Evolutionary conservation across 2,113 vertebrate genomes (phyloP).

Genomic region (Gnathonemus longibarbis): DNA sequence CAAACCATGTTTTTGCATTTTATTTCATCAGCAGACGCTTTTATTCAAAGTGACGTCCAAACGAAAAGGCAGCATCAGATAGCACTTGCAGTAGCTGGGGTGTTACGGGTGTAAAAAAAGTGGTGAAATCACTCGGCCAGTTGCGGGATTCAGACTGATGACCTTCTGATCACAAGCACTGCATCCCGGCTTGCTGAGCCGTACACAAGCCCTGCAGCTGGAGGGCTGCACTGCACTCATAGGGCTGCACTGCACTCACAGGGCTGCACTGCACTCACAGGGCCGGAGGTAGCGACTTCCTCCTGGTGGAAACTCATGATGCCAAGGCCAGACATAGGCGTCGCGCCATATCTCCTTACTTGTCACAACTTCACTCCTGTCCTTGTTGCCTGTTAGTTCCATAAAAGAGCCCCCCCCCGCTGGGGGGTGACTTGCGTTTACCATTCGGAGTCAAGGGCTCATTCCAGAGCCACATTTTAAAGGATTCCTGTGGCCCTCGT

Average conservation of each 20-base stretch:
- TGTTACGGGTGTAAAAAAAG: no score
- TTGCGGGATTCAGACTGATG: neutral
- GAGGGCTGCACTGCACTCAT: neutral
- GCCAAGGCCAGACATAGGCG: neutral
- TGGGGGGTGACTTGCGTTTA: neutral
- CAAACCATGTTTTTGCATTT: neutral
- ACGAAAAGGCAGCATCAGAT: neutral
- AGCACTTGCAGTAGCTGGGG: neutral
- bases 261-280: neutral
- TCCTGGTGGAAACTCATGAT: neutral
- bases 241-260: neutral
- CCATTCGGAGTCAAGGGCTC: neutral
- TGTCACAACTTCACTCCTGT: neutral
- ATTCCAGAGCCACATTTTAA: neutral
- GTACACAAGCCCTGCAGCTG: neutral
- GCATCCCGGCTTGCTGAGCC: neutral
- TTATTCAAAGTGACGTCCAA: neutral
- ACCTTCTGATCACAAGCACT: neutral
- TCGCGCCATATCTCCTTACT: neutral
- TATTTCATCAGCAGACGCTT: neutral
- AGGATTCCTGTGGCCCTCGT: neutral
- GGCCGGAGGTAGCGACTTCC: neutral
- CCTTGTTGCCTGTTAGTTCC: neutral
- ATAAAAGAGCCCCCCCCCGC: neutral
- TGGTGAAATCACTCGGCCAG: neutral